A percentile compares a stretch with the other conserved stretches of the same genome.
phyloP scores from a whole-genome alignment of 2,888 invertebrate species.

The Bembecia ichneumoniformis region DNA sequence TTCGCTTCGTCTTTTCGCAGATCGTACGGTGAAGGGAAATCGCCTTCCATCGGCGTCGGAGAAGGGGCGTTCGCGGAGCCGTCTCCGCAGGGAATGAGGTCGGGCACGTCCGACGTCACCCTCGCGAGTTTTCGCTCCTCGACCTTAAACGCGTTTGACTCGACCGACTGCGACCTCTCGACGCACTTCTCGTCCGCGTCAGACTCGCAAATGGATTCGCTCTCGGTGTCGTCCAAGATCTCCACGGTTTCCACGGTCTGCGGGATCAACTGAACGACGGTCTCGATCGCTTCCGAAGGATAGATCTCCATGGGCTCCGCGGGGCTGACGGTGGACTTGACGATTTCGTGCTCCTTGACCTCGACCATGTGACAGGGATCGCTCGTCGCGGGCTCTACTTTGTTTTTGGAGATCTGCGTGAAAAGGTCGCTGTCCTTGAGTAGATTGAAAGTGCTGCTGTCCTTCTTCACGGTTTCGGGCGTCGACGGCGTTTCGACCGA shows the following conservation, averaged over 20 bases:
- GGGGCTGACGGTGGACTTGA: slow-evolving; percentile 72
- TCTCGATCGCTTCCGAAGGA: slow-evolving; percentile 66
- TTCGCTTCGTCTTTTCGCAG: slow-evolving; percentile 27
- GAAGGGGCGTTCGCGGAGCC: slow-evolving; percentile 23
- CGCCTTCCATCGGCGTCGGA: slow-evolving; percentile 22
- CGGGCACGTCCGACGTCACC: slow-evolving; percentile 29
- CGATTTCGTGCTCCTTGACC: slow-evolving; percentile 78
- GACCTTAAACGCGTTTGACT: slow-evolving; percentile 53
- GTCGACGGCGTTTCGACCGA: slow-evolving; percentile 18
- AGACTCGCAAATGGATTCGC: slow-evolving; percentile 43
- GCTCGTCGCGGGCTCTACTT: slow-evolving; percentile 22
- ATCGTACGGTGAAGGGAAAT: slow-evolving; percentile 24
- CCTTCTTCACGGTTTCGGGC: slow-evolving; percentile 52
- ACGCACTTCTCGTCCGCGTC: slow-evolving; percentile 12
- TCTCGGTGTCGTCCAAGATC: slow-evolving; percentile 68
- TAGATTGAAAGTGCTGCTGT: slow-evolving; percentile 75
- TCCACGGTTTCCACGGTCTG: slow-evolving; percentile 70
- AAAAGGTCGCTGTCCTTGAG: slow-evolving; percentile 78
- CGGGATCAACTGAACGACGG: slow-evolving; percentile 66
- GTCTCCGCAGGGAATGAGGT: slow-evolving; percentile 26
- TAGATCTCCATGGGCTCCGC: slow-evolving; percentile 52
- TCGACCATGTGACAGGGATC: slow-evolving; percentile 75
- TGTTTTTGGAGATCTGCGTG: slow-evolving; percentile 76
- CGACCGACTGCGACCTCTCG: slow-evolving; percentile 23
- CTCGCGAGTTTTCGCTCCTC: slow-evolving; percentile 28